Evolutionary conservation across 2,797 vertebrate species (phyloP).

Genomic region (Chaetodon trifasciatus): DNA sequence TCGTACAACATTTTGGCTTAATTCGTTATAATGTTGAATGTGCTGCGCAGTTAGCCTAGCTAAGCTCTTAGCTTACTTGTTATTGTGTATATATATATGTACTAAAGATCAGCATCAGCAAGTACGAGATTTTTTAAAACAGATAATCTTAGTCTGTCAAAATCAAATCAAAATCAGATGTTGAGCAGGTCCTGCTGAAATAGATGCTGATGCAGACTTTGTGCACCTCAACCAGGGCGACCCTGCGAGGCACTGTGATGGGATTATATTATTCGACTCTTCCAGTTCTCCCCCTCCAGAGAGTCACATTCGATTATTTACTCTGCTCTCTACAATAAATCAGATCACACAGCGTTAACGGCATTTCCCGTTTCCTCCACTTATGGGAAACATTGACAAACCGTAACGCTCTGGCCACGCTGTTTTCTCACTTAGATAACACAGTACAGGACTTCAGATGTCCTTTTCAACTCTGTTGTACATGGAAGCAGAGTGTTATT

Average conservation of each 20-base stretch:
- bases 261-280: constrained; percentile 41
- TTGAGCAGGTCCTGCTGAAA: constrained; percentile 14
- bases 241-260: constrained; percentile 27
- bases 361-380: constrained; percentile 66
- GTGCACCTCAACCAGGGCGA: constrained; percentile 24
- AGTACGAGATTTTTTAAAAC: neutral
- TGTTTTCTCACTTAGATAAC: constrained; percentile 68
- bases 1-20: neutral
- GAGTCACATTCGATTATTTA: constrained; percentile 72
- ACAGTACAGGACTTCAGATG: constrained; percentile 52
- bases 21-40: neutral
- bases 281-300: constrained; percentile 48
- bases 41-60: neutral
- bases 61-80: neutral
- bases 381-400: constrained; percentile 68
- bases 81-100: neutral
- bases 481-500: constrained; percentile 61
- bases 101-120: neutral
- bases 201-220: constrained; percentile 36
- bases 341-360: constrained; percentile 51
- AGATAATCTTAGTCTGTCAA: constrained; percentile 12
- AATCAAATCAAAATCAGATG: neutral
- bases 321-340: constrained; percentile 71
- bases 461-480: constrained; percentile 72
- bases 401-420: constrained; percentile 40